Evolutionary conservation across 2,113 vertebrate species (phyloP).

Genomic region (Alexandromys fortis): DNA sequence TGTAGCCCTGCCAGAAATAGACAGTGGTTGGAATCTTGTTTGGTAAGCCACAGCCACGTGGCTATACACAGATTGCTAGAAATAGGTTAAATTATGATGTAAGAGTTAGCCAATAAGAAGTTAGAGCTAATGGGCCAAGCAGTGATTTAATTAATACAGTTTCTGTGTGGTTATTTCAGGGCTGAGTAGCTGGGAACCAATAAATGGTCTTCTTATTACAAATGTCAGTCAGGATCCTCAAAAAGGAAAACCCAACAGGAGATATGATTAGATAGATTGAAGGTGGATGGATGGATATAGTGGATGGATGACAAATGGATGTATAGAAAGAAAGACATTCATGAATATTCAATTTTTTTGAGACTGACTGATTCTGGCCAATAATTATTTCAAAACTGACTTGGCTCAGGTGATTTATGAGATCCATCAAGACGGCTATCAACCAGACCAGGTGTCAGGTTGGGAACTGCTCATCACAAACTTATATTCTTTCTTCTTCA

Average conservation of each 20-base stretch:
- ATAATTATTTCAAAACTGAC: conserved; percentile 25
- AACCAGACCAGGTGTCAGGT: neutral
- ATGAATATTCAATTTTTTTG: neutral
- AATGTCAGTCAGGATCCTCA: neutral
- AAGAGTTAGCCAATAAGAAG: too few relatives aligned
- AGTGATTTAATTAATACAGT: too few relatives aligned
- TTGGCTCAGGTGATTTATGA: neutral
- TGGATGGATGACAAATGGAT: neutral
- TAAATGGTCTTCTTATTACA: too few relatives aligned
- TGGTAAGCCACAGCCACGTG: too few relatives aligned
- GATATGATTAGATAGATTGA: neutral
- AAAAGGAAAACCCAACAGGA: neutral
- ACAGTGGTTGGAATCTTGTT: too few relatives aligned
- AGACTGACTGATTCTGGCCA: neutral
- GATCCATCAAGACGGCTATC: neutral
- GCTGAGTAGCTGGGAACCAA: too few relatives aligned
- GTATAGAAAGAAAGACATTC: neutral
- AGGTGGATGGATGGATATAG: neutral
- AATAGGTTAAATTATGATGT: too few relatives aligned
- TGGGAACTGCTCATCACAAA: neutral
- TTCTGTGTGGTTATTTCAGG: too few relatives aligned
- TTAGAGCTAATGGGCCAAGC: too few relatives aligned
- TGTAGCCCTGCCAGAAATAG: too few relatives aligned
- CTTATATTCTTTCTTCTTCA: neutral
- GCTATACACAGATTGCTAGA: too few relatives aligned